Base-by-base conservation (phyloP, 53 echinoderm and acorn worm species). In the Patiria pectinifera region DNA sequence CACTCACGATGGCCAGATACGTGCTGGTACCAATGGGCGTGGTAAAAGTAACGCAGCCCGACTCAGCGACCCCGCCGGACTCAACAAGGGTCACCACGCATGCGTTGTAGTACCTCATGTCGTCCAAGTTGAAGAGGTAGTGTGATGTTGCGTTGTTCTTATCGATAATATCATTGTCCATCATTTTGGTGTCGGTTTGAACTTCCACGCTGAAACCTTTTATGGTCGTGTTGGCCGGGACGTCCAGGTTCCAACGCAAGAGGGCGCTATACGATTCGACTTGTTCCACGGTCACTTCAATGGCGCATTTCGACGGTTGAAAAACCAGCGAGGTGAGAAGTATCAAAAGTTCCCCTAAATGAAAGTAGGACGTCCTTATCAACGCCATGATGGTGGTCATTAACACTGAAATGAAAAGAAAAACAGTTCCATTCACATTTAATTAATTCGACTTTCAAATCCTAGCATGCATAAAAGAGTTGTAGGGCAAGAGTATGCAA, bases 81-180 rank as follows among this genome's bases (percentile, higher is more conserved):
- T 46, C 18, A 21, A 90, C 90, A 19, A 79, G 35, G 80, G 82
- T 81, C 80, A 2, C 13, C 45, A 90, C 90, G 70, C 90, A 90
- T 69, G 81, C 90, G 63, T 90, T 81, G 90, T 90, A 90, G 13
- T 12, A 2, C 63, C 90, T 63, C 81, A 90, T 48, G 69, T 90
- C 90, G 81, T 90, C 90, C 82, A 90, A 35, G 48, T 81, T 53
- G 1, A 2, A 3, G 46, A 90, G 66, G 69, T 45, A 5, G 81
- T 81, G 12, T n/a, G 63, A 63, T 45, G 62, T 66, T 5, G 53
- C 47, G 4, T 21, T 18, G 66, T 6, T 66, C 66, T 81, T 14
- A 3, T 12, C 4, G 6, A 69, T 48, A 3, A 1, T 69, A 18
- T 69, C 11, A 22, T 19, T 14, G 15, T 44, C 45, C 11, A 45